Evolutionary conservation across 2,113 vertebrate species (phyloP).

Genomic region (Casuarius casuarius): DNA sequence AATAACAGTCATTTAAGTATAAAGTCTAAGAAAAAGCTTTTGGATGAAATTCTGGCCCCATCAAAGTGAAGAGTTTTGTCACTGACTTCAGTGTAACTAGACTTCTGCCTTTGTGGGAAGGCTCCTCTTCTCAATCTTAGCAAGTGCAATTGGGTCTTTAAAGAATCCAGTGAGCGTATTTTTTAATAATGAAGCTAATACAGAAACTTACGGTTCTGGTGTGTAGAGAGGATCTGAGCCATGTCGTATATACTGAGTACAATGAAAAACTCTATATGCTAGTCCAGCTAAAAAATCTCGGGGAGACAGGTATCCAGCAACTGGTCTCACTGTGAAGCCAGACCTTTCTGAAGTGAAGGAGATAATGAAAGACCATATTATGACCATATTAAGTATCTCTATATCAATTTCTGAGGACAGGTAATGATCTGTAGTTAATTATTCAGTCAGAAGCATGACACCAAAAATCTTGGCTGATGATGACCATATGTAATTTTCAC

Average conservation of each 20-base stretch:
- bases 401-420: not conserved
- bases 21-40: not conserved
- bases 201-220: slow-evolving; percentile 92
- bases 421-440: not conserved
- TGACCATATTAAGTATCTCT: not conserved
- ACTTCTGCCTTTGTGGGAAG: not conserved
- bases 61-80: not conserved
- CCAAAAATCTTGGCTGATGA: not conserved
- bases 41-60: not conserved
- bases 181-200: not conserved
- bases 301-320: slow-evolving; percentile 96
- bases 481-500: not conserved
- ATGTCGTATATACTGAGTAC: slow-evolving; percentile 96
- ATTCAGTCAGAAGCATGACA: not conserved
- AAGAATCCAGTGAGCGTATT: not conserved
- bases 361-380: not conserved
- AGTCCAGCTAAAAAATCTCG: slow-evolving; percentile 95
- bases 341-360: slow-evolving; percentile 86
- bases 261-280: slow-evolving; percentile 96
- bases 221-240: slow-evolving; percentile 97
- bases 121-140: not conserved
- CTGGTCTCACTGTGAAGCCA: slow-evolving; percentile 94
- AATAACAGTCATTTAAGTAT: not conserved
- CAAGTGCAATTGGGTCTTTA: not conserved
- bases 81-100: not conserved